Evolutionary conservation across 2,888 invertebrate genomes (phyloP).

Genomic region (Dryocosmus kuriphilus): DNA sequence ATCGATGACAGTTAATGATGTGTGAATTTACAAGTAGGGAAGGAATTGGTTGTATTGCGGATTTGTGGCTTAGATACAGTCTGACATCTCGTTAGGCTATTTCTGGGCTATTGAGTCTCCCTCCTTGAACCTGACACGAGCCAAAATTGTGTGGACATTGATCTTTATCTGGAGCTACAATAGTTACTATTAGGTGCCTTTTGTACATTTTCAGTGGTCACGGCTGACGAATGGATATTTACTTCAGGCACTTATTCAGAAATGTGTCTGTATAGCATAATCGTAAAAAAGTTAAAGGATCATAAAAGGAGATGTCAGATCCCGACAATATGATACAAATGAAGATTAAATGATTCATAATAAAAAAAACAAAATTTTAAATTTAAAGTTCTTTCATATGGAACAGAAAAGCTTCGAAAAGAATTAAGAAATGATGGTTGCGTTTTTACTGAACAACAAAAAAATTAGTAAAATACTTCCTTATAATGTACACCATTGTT

Average conservation of each 20-base stretch:
- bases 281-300: background rate
- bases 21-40: conserved; percentile 14
- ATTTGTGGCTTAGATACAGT: conserved; percentile 25
- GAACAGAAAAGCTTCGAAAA: no score
- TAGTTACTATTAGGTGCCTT: conserved; percentile 2
- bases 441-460: no score
- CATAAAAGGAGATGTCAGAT: background rate
- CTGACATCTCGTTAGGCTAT: conserved; percentile 14
- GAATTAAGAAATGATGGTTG: no score
- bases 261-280: background rate
- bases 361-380: background rate
- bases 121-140: conserved; percentile 9
- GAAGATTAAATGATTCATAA: background rate
- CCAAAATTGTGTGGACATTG: conserved; percentile 23
- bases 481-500: background rate
- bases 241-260: background rate
- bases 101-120: background rate
- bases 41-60: background rate
- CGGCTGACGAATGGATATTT: conserved; percentile 15
- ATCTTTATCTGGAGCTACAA: conserved; percentile 31
- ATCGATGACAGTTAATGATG: conserved; percentile 26
- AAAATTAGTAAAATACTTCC: background rate
- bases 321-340: no score
- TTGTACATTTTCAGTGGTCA: conserved; percentile 7
- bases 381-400: no score